Evolutionary conservation across 2,113 vertebrate genomes (phyloP).

Genomic region (Girardinichthys multiradiatus): DNA sequence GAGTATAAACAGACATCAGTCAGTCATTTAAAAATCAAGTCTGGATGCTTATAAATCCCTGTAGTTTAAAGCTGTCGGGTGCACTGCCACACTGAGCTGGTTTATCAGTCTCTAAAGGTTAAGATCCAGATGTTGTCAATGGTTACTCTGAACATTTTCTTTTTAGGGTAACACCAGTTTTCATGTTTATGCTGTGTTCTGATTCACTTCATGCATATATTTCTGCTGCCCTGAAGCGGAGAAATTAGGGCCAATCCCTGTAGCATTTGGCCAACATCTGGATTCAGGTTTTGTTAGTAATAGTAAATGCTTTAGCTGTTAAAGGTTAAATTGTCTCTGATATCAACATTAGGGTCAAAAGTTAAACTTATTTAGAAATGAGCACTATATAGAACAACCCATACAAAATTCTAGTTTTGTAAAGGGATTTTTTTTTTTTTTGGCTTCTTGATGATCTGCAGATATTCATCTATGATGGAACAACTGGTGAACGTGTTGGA

Average conservation of each 20-base stretch:
- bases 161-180: too few species aligned
- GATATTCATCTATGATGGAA: slow-evolving; percentile 92
- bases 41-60: background rate
- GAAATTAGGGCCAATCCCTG: too few species aligned
- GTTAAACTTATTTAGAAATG: too few species aligned
- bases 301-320: background rate
- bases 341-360: background rate
- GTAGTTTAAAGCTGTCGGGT: too few species aligned
- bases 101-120: too few species aligned
- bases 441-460: slow-evolving; percentile 31
- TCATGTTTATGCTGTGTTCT: too few species aligned
- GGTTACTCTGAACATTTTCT: too few species aligned
- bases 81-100: too few species aligned
- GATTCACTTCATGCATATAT: too few species aligned
- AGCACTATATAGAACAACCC: background rate
- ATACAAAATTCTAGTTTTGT: background rate
- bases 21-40: background rate
- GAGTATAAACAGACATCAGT: background rate
- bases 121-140: too few species aligned
- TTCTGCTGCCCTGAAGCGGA: too few species aligned
- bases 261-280: background rate
- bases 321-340: background rate
- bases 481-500: slow-evolving; percentile 82
- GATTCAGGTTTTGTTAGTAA: background rate
- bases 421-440: background rate